Conservation (phyloP, 2,113 vertebrate species). For the Ginglymostoma cirratum region DNA sequence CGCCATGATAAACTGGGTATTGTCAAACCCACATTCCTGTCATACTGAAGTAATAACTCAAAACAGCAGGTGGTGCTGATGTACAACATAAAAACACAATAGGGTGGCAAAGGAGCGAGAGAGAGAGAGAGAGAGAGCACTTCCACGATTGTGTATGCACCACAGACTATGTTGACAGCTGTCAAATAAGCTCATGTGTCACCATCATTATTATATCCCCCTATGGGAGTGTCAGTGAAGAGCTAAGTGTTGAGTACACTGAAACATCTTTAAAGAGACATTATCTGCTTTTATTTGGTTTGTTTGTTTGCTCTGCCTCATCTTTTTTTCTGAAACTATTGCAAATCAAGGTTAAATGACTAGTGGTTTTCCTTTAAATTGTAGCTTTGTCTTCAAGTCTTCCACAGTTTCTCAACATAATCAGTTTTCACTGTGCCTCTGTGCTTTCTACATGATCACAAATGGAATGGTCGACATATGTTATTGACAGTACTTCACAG, state of each 20-base stretch:
- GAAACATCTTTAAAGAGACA: constrained; percentile 13
- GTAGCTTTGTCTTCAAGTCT: not conserved
- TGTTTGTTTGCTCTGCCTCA: not conserved
- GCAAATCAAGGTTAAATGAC: not conserved
- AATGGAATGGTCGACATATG: not conserved
- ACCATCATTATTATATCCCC: constrained; percentile 36
- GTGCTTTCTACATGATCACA: not conserved
- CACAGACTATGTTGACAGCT: constrained; percentile 32
- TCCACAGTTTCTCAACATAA: not conserved
- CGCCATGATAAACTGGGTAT: not conserved
- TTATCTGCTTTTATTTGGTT: not conserved
- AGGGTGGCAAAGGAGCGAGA: not conserved
- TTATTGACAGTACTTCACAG: not conserved
- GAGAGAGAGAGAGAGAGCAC: too few relatives aligned
- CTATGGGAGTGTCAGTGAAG: constrained; percentile 30
- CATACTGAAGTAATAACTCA: constrained; percentile 6
- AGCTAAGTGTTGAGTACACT: constrained; percentile 21
- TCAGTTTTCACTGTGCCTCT: not conserved
- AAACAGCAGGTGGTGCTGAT: constrained; percentile 34
- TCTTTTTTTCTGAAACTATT: not conserved
- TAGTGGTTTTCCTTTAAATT: not conserved
- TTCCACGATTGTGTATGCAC: constrained; percentile 26
- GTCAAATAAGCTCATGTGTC: constrained; percentile 38
- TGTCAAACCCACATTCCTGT: not conserved
- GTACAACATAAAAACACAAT: constrained; percentile 24